Evolutionary conservation across 2,113 vertebrate genomes (phyloP).

Genomic region (Esox niger): DNA sequence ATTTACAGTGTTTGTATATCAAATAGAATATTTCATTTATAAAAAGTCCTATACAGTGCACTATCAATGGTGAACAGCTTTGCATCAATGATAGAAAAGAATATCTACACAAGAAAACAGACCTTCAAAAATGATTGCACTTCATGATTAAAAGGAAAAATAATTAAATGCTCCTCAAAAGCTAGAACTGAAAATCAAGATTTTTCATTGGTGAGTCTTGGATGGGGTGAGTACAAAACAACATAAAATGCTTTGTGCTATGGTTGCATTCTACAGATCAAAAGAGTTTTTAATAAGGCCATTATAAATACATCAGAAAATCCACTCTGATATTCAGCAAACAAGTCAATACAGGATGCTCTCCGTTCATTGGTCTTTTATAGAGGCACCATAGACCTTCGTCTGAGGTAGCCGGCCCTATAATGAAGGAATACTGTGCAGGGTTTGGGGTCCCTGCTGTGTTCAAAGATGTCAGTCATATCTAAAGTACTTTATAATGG

Average conservation of each 20-base stretch:
- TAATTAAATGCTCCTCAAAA: constrained; percentile 46
- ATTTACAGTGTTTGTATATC: constrained; percentile 69
- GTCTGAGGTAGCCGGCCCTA: constrained; percentile 47
- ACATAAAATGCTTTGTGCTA: constrained; percentile 55
- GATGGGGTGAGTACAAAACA: constrained; percentile 46
- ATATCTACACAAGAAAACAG: constrained; percentile 1
- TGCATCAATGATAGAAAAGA: constrained; percentile 51
- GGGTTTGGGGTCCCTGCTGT: constrained; percentile 63
- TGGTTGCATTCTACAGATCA: constrained; percentile 75
- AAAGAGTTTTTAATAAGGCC: constrained; percentile 75
- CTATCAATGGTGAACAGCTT: constrained; percentile 39
- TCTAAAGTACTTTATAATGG: constrained; percentile 67
- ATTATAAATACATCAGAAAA: constrained; percentile 80
- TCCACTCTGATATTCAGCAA: constrained; percentile 75
- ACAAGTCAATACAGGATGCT: constrained; percentile 80
- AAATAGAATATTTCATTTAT: constrained; percentile 71
- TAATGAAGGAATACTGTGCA: constrained; percentile 68
- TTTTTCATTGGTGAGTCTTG: constrained; percentile 38
- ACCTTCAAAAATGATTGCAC: constrained; percentile 42
- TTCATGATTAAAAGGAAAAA: constrained; percentile 58
- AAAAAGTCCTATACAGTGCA: constrained; percentile 30
- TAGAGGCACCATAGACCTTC: constrained; percentile 57
- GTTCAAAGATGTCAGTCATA: constrained; percentile 73
- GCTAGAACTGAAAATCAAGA: constrained; percentile 45
- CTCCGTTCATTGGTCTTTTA: constrained; percentile 69